These are phyloP conservation scores for Eulithis prunata DNA, from an alignment of 2,888 invertebrate species.

Conservation along the genomic window DNA sequence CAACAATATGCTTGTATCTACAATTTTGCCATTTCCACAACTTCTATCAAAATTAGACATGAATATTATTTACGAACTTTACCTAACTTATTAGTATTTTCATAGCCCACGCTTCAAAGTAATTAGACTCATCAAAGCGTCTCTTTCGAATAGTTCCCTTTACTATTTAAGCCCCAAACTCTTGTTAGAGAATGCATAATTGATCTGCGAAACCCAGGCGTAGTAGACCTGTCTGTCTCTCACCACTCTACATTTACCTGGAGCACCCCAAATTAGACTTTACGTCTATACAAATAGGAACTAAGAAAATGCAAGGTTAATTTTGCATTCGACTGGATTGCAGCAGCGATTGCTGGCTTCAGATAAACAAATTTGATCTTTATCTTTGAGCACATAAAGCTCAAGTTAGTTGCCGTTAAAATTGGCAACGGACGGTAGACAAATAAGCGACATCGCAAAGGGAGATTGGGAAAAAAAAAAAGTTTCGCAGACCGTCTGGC, in stretches of 20 bases:
- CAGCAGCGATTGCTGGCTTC: slow-evolving; percentile 24
- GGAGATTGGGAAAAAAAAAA: slow-evolving; percentile 51
- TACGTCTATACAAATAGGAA: slow-evolving; percentile 22
- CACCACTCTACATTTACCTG: slow-evolving; percentile 22
- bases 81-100: too few relatives aligned
- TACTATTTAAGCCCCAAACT: slow-evolving; percentile 60
- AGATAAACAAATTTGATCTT: slow-evolving; percentile 40
- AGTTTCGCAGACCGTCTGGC: slow-evolving; percentile 47
- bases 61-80: too few relatives aligned
- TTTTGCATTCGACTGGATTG: slow-evolving; percentile 25
- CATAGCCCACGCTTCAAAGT: slow-evolving; percentile 30
- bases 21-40: too few relatives aligned
- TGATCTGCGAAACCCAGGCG: slow-evolving; percentile 57
- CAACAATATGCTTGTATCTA: too few relatives aligned
- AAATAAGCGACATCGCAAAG: slow-evolving; percentile 52
- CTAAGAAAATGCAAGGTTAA: slow-evolving; percentile 1
- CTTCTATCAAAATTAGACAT: too few relatives aligned
- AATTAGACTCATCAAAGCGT: slow-evolving; percentile 49
- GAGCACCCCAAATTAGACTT: slow-evolving; percentile 33
- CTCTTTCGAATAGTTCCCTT: slow-evolving; percentile 48
- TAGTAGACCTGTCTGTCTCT: slow-evolving; percentile 46
- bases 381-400: slow-evolving; percentile 34
- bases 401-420: slow-evolving; percentile 23
- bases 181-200: slow-evolving; percentile 65
- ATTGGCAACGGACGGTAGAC: slow-evolving; percentile 37